phyloP scores from a whole-genome alignment of 2,113 vertebrate genomes.

The Nansenia antarctica region DNA sequence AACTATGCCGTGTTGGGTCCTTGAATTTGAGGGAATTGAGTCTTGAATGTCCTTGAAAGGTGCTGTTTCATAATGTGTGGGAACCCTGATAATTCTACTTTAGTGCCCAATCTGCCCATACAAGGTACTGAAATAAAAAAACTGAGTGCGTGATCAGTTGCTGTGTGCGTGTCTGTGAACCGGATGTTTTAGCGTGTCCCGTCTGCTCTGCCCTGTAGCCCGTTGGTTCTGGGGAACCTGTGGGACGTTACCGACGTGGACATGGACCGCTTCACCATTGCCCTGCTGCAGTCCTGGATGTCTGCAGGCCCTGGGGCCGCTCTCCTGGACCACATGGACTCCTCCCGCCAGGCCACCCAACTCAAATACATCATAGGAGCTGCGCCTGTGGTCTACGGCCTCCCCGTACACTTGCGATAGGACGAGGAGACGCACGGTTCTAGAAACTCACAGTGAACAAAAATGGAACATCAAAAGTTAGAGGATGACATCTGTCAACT shows the following conservation, averaged over 20 bases:
- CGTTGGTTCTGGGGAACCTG: constrained; percentile 87
- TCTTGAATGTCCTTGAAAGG: too few species aligned
- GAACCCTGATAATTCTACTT: too few species aligned
- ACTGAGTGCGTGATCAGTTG: neutral
- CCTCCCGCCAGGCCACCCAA: constrained; percentile 81
- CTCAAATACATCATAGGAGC: constrained; percentile 88
- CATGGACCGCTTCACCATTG: constrained; percentile 86
- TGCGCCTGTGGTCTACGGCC: constrained; percentile 86
- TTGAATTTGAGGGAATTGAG: too few species aligned
- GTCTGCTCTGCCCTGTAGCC: constrained; percentile 61
- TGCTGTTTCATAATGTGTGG: neutral
- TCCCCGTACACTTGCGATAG: constrained; percentile 79
- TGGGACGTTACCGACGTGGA: constrained; percentile 94
- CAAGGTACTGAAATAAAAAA: neutral
- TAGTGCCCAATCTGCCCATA: neutral
- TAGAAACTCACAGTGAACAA: too few species aligned
- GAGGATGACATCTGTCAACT: too few species aligned
- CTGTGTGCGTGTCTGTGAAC: neutral
- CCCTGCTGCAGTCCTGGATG: constrained; percentile 86
- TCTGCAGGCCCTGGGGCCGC: constrained; percentile 75
- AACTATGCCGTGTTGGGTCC: too few species aligned
- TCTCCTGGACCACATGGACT: constrained; percentile 74
- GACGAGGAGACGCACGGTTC: neutral
- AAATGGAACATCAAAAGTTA: too few species aligned
- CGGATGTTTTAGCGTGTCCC: neutral